A percentile compares a stretch with the other conserved stretches of the same genome.
Conservation (phyloP, 2,797 vertebrate genomes). For the Helicolenus hilgendorfi region DNA sequence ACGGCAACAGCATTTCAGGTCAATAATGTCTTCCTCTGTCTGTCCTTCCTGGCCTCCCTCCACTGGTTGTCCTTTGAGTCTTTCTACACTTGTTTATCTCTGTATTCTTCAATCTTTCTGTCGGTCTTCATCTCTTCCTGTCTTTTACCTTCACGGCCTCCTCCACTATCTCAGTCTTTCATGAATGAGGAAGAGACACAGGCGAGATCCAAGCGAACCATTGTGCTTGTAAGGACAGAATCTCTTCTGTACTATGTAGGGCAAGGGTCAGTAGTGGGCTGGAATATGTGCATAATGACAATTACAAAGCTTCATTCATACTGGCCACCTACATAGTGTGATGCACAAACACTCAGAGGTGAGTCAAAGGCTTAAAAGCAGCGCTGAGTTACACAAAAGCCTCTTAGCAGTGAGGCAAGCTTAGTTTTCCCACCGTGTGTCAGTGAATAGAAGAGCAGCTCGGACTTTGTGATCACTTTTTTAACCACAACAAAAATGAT, state of each 20-base stretch:
- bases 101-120: background rate
- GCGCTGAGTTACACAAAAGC: background rate
- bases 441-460: background rate
- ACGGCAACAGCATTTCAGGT: slow-evolving; percentile 55
- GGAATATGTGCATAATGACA: slow-evolving; percentile 3
- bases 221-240: slow-evolving; percentile 7
- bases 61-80: background rate
- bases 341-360: background rate
- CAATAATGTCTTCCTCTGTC: slow-evolving; percentile 66
- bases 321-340: slow-evolving; percentile 18
- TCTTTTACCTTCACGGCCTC: background rate
- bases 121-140: background rate
- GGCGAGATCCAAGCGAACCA: background rate
- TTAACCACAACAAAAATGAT: background rate
- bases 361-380: slow-evolving; percentile 19
- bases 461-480: background rate
- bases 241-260: background rate
- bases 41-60: slow-evolving; percentile 10
- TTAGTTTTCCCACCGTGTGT: background rate
- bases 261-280: background rate
- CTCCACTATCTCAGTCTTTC: background rate
- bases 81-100: slow-evolving; percentile 27
- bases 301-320: slow-evolving; percentile 12
- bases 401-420: background rate
- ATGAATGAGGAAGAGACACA: background rate